Conservation (phyloP, 2,888 invertebrate genomes). For the Darwinula stevensoni region DNA sequence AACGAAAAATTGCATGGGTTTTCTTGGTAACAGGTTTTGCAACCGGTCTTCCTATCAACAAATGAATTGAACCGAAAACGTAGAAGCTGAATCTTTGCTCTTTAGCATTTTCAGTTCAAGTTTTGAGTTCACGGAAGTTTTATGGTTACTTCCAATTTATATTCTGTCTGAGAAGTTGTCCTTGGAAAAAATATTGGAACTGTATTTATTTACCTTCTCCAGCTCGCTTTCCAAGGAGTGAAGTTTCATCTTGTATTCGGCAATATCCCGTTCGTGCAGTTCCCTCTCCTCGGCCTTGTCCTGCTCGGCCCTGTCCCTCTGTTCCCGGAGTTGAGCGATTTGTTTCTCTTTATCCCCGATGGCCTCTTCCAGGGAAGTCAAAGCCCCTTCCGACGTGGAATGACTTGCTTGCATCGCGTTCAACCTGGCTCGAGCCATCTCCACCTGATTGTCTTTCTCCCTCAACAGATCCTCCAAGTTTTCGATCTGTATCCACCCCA, state of each 20-base stretch:
- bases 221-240: slow-evolving; percentile 60
- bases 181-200: too few species aligned
- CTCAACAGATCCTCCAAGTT: slow-evolving; percentile 84
- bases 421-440: slow-evolving; percentile 56
- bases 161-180: too few species aligned
- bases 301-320: slow-evolving; percentile 75
- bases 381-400: slow-evolving; percentile 63
- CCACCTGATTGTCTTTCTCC: slow-evolving; percentile 94
- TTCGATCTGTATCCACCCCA: slow-evolving; percentile 48
- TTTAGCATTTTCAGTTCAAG: too few species aligned
- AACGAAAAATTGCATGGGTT: too few species aligned
- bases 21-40: too few species aligned
- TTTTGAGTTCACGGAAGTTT: too few species aligned
- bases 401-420: slow-evolving; percentile 67
- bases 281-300: slow-evolving; percentile 89
- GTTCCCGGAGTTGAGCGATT: slow-evolving; percentile 73
- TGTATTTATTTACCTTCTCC: slow-evolving; percentile 12
- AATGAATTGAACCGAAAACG: background rate
- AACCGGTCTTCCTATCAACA: background rate
- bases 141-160: too few species aligned
- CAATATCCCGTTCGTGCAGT: slow-evolving; percentile 64
- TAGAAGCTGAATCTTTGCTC: background rate
- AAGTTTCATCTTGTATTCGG: slow-evolving; percentile 79
- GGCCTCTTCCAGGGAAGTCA: slow-evolving; percentile 75
- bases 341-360: slow-evolving; percentile 91